Conservation (phyloP, 2,113 vertebrate genomes). For the Pantherophis guttatus region DNA sequence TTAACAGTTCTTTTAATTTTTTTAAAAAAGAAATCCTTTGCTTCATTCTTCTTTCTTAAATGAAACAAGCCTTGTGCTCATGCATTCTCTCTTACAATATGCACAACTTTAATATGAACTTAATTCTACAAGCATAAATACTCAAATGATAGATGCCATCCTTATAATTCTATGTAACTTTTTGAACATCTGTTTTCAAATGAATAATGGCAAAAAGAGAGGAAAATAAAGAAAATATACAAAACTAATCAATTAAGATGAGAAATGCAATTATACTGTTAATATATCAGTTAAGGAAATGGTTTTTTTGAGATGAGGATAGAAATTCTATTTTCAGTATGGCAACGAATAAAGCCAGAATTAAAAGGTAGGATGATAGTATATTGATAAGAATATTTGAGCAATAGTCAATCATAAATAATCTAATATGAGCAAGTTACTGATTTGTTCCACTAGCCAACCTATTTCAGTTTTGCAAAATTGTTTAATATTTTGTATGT, state of each 20-base stretch:
- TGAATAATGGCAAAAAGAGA: not conserved
- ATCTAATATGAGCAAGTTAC: not conserved
- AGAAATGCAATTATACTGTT: not conserved
- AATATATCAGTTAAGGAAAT: not conserved
- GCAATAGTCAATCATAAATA: not conserved
- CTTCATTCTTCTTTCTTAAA: not conserved
- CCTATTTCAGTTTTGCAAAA: not conserved
- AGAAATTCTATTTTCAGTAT: not conserved
- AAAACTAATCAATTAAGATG: not conserved
- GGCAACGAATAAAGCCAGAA: not conserved
- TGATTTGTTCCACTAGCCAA: not conserved
- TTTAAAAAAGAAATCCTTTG: not conserved
- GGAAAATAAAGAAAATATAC: not conserved
- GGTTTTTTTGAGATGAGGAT: not conserved
- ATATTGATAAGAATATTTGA: not conserved
- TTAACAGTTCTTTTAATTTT: conserved; percentile 38
- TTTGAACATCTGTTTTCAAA: not conserved
- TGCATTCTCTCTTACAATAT: not conserved
- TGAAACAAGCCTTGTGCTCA: not conserved
- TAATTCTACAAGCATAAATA: not conserved
- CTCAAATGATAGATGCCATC: not conserved
- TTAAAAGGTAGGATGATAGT: not conserved
- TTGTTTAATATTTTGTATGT: not conserved
- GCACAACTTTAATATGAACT: not conserved
- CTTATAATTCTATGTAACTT: not conserved